A percentile compares a stretch with the other conserved stretches of the same genome.
Conservation (phyloP, 2,113 vertebrate species). For the Rhegmatorhina hoffmannsi region DNA sequence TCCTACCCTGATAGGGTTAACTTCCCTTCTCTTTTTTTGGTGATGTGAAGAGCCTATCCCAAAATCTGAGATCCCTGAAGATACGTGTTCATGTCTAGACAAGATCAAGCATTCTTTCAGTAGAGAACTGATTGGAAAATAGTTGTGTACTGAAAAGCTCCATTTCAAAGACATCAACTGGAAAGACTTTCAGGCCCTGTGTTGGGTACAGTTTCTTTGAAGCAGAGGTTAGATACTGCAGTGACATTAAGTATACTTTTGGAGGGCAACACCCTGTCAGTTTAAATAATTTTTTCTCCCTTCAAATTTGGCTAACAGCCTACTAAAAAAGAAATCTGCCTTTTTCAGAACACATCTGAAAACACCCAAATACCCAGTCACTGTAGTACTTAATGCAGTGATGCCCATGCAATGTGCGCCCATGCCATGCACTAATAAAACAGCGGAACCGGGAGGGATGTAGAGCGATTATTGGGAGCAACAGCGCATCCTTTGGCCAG, state of each 20-base stretch:
- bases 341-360: neutral
- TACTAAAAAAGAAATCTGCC: neutral
- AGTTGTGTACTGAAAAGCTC: neutral
- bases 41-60: neutral
- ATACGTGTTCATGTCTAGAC: neutral
- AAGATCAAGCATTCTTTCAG: neutral
- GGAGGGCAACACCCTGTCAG: neutral
- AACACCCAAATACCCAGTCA: rapidly evolving
- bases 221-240: neutral
- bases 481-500: neutral
- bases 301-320: neutral
- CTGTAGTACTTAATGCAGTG: rapidly evolving
- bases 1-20: neutral
- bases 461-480: rapidly evolving
- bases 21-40: neutral
- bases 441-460: rapidly evolving
- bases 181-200: neutral
- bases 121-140: rapidly evolving
- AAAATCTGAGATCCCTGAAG: neutral
- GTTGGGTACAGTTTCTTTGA: neutral
- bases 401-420: rapidly evolving
- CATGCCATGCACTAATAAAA: rapidly evolving
- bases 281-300: neutral
- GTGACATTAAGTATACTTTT: rapidly evolving
- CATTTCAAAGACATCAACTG: neutral